Percentiles rank a stretch among this genome's conserved stretches.
Conservation (phyloP, 2,797 vertebrate genomes). For the Geotrypetes seraphini region DNA sequence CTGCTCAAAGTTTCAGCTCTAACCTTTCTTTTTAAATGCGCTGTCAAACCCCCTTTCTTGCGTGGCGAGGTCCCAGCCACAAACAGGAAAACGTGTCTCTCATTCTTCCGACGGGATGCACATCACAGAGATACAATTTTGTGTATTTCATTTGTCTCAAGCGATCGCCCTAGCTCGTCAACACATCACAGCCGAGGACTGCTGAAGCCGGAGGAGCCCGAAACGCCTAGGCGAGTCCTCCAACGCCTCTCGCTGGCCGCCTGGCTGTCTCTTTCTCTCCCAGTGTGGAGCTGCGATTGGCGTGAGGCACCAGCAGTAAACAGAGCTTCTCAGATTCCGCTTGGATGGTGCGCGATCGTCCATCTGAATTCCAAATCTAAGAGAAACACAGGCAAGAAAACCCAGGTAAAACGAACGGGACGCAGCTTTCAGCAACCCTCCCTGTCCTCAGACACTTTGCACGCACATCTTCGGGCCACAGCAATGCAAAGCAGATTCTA, state of each 20-base stretch:
- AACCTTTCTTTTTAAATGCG: neutral
- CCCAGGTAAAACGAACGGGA: neutral
- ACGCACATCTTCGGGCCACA: fast-evolving
- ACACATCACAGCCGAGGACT: conserved; percentile 1
- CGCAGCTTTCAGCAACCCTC: fast-evolving
- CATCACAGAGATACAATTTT: conserved; percentile 48
- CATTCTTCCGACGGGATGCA: conserved; percentile 2
- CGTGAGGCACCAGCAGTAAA: neutral
- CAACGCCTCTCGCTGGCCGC: neutral
- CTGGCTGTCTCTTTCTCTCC: neutral
- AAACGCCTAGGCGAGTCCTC: conserved; percentile 2
- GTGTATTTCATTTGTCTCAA: conserved; percentile 41
- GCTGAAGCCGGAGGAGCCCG: neutral
- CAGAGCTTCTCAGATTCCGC: neutral
- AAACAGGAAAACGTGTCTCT: neutral
- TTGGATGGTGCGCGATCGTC: neutral
- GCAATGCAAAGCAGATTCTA: neutral
- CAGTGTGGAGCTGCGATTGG: neutral
- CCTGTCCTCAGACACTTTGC: neutral
- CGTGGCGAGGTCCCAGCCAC: conserved; percentile 2
- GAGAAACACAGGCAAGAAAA: neutral
- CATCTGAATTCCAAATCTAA: fast-evolving
- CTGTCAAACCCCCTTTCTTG: neutral
- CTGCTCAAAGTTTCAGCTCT: conserved; percentile 12
- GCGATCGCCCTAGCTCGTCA: conserved; percentile 9